Evolutionary conservation across 2,888 invertebrate species (phyloP), one percentile per base, ranked within the genome.

Genomic region (Isoperla grammatica): DNA sequence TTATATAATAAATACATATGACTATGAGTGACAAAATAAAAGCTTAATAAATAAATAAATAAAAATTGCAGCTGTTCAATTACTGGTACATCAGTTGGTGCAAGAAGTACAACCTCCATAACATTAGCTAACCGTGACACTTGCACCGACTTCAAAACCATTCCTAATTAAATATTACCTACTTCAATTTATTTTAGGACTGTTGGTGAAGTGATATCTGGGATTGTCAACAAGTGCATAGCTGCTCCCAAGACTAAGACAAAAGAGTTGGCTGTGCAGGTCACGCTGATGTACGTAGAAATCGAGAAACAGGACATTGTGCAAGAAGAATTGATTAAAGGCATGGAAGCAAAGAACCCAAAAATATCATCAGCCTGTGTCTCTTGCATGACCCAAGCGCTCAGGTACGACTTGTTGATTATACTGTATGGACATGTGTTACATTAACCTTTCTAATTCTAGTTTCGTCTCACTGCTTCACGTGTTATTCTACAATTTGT

Each of bases 341-440:
- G 97, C 37, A 87, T 94, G 77, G 90, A 93, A 46, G 91, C 91
- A 68, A 98, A 98, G 74, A 96, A 96, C 75, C 97, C 98, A 0
- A 98, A 96, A 78, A 91, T 95, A 62, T 90, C 95, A 0, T 79
- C 90, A 0, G 95, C 90, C 0, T 95, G 93, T 72, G 81, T 90
- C 1, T 79, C 85, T 5, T 83, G 88, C 0, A 75, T 90, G 6
- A 87, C 88, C 20, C 81, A 85, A 45, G 88, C 91, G 0, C 74
- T 97, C 22, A 86, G 74, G 79, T 79, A 72, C 63, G 67, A 54
- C 50, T 29, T 13, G 23, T 45, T 45, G 45, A 29, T 8, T n/a
- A n/a, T n/a, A n/a, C n/a, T n/a, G n/a, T n/a, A n/a, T n/a, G n/a
- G n/a, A n/a, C n/a, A n/a, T n/a, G n/a, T n/a, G n/a, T n/a, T n/a